Evolutionary conservation across 2,888 invertebrate species (phyloP).

Genomic region (Drosophila nigritarsus): DNA sequence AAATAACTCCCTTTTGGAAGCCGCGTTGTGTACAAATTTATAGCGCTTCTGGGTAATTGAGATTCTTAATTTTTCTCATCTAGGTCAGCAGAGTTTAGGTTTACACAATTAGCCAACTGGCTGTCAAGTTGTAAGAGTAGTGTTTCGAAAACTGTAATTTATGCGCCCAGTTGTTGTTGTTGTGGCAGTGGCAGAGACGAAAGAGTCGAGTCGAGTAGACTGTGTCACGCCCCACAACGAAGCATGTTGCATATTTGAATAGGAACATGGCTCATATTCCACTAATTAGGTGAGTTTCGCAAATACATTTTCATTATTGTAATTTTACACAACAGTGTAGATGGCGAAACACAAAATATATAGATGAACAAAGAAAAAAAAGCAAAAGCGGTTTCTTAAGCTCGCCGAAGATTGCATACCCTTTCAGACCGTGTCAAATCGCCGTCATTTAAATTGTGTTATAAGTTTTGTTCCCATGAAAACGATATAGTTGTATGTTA

Average conservation of each 20-base stretch:
- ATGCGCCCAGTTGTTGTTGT: slow-evolving; percentile 1
- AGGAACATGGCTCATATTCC: slow-evolving; percentile 78
- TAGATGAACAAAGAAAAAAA: neutral
- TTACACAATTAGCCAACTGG: slow-evolving; percentile 26
- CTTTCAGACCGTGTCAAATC: neutral
- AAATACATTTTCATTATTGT: slow-evolving; percentile 80
- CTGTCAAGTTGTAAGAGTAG: slow-evolving; percentile 4
- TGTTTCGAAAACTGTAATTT: slow-evolving; percentile 30
- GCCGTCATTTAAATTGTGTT: neutral
- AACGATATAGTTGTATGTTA: neutral
- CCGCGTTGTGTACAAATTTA: slow-evolving; percentile 54
- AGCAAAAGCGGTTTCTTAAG: neutral
- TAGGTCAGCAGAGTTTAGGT: slow-evolving; percentile 2
- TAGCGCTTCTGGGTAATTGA: slow-evolving; percentile 68
- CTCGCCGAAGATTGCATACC: neutral
- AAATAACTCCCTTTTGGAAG: slow-evolving; percentile 2
- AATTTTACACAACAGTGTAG: slow-evolving; percentile 59
- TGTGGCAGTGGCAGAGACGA: neutral
- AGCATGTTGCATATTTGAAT: slow-evolving; percentile 74
- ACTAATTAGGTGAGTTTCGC: slow-evolving; percentile 76
- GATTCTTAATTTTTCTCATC: slow-evolving; percentile 35
- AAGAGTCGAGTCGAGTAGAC: slow-evolving; percentile 2
- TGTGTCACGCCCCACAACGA: slow-evolving; percentile 24
- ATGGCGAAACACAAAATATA: slow-evolving; percentile 9
- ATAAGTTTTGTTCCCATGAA: neutral